Evolutionary conservation across 2,113 vertebrate genomes (phyloP).

Genomic region (Syngnathoides biaculeatus): DNA sequence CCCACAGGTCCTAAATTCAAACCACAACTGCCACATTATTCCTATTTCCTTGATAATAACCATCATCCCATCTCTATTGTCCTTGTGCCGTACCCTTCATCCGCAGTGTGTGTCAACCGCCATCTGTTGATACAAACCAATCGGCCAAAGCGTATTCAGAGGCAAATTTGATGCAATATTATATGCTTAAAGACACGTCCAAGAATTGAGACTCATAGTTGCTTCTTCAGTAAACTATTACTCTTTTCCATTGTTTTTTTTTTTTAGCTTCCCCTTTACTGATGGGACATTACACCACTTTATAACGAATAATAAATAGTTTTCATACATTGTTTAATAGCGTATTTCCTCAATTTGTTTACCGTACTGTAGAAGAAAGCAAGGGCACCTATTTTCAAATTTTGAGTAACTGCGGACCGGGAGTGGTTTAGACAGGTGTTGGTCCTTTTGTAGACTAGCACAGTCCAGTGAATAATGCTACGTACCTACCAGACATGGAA

Average conservation of each 20-base stretch:
- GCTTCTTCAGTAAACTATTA: slow-evolving; percentile 17
- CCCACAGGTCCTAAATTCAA: slow-evolving; percentile 23
- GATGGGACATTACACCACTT: background rate
- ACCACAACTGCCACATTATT: slow-evolving; percentile 9
- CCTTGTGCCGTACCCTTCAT: slow-evolving; percentile 10
- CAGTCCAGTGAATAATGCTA: no score
- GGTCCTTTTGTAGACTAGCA: no score
- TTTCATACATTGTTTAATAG: no score
- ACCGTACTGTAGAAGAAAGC: no score
- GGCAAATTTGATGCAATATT: slow-evolving; percentile 8
- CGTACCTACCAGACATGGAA: no score
- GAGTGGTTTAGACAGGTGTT: no score
- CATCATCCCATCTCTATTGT: slow-evolving; percentile 10
- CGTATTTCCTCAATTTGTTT: no score
- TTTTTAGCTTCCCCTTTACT: background rate
- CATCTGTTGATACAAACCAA: slow-evolving; percentile 37
- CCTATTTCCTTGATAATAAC: slow-evolving; percentile 36
- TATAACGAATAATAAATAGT: no score
- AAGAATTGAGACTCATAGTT: slow-evolving; percentile 12
- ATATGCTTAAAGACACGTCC: background rate
- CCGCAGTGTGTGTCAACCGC: slow-evolving; percentile 1
- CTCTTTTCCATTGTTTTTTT: background rate
- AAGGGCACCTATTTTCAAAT: no score
- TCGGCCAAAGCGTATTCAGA: slow-evolving; percentile 15
- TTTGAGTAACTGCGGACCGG: no score